These are phyloP conservation scores for Rhipidura dahli DNA, from an alignment of 2,113 vertebrate genomes.

Conservation along the genomic window DNA sequence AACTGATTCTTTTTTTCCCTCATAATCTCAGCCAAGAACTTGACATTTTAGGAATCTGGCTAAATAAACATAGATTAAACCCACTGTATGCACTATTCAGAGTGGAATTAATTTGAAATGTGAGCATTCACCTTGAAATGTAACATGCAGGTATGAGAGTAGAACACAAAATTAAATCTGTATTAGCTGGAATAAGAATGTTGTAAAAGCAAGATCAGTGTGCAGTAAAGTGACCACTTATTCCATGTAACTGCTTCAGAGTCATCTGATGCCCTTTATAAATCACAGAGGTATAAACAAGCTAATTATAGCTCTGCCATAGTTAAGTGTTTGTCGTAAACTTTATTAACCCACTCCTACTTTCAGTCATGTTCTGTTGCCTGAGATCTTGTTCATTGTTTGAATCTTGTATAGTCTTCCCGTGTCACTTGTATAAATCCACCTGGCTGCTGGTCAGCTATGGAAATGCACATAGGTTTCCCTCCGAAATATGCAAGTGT, in stretches of 20 bases:
- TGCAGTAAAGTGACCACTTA: neutral
- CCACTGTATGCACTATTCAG: neutral
- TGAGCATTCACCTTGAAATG: neutral
- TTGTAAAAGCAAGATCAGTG: neutral
- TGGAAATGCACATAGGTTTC: neutral
- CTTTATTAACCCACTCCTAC: conserved; percentile 7
- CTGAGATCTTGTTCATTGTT: neutral
- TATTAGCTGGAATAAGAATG: neutral
- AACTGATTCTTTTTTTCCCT: neutral
- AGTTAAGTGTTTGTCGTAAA: conserved; percentile 13
- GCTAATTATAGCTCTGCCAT: conserved; percentile 28
- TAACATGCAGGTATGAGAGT: neutral
- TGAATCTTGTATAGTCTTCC: neutral
- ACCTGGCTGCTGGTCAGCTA: neutral
- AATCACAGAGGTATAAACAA: conserved; percentile 30
- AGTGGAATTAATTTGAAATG: neutral
- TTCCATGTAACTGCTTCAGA: neutral
- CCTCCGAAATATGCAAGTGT: neutral
- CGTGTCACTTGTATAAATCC: neutral
- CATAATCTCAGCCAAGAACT: neutral
- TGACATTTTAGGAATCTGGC: neutral
- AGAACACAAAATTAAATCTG: neutral
- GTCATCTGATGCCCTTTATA: conserved; percentile 30
- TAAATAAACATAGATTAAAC: neutral
- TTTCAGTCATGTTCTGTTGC: neutral